A percentile compares a stretch with the other conserved stretches of the same genome.
phyloP scores from a whole-genome alignment of 2,888 invertebrate genomes.

The Tipula vernalis region DNA sequence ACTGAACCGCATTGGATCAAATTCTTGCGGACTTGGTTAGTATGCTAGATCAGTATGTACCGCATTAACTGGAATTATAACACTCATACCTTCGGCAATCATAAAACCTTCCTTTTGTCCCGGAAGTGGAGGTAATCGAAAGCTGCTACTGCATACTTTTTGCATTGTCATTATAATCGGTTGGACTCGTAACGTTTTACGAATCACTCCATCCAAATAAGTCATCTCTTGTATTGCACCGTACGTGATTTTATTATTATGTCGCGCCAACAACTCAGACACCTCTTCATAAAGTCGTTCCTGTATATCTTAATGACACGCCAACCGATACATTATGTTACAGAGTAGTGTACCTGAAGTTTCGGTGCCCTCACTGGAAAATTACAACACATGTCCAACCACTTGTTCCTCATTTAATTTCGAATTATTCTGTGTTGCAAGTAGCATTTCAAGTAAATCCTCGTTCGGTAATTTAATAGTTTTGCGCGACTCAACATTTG shows the following conservation, averaged over 20 bases:
- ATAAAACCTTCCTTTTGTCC: constrained; percentile 15
- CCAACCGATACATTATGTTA: constrained; percentile 41
- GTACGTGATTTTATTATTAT: constrained; percentile 38
- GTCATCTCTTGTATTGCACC: constrained; percentile 43
- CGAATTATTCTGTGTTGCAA: constrained; percentile 25
- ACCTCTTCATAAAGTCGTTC: constrained; percentile 38
- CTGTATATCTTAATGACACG: constrained; percentile 40
- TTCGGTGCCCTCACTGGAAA: constrained; percentile 47
- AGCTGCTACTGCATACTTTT: constrained; percentile 16
- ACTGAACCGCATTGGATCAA: constrained; percentile 32
- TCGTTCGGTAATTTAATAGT: constrained; percentile 34
- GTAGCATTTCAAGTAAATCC: constrained; percentile 43
- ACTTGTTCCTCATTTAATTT: constrained; percentile 28
- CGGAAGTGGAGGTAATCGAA: constrained; percentile 9
- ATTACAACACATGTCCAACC: constrained; percentile 42
- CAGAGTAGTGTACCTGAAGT: constrained; percentile 44
- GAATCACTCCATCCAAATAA: constrained; percentile 42
- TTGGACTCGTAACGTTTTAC: constrained; percentile 23
- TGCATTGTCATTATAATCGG: constrained; percentile 19
- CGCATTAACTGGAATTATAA: constrained; percentile 26
- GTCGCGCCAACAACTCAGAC: constrained; percentile 29
- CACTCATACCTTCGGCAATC: constrained; percentile 24
- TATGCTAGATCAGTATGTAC: constrained; percentile 30
- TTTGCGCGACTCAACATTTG: constrained; percentile 34
- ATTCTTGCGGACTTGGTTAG: constrained; percentile 32